Base-by-base conservation (phyloP, 2,113 vertebrate genomes). In the Vidua macroura region DNA sequence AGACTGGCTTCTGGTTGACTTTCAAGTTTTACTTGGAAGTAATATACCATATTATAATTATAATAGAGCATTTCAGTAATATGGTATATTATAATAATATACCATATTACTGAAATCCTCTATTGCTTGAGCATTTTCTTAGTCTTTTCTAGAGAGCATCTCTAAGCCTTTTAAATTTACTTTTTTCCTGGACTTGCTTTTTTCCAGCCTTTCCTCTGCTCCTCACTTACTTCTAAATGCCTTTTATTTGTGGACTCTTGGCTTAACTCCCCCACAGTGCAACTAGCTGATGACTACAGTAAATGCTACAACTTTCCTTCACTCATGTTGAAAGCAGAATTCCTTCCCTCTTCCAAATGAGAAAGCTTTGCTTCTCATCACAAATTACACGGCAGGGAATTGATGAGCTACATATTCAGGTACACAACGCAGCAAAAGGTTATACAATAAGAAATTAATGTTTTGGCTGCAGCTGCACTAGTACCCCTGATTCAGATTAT, bases 231-330 rank as follows among this genome's bases (percentile, higher is more conserved):
- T 91, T 6, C 18, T 63, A 49, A 56, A 88, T 43, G 9, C 6
- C 17, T 35, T 88, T 74, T 9, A 10, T 78, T 73, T 4, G 0
- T 28, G 56, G 46, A 10, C 21, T 75, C 30, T 7, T 76, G 39
- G 8, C 1, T 48, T 72, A 48, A 6, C 1, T 51, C 4, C 4
- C 11, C 5, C 7, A 11, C 3, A 17, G 12, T 49, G 5, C 15
- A 78, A 58, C 9, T 27, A 62, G 55, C 6, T 77, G 51, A 43
- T 41, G 37, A 70, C 31, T 70, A 15, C 16, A 88, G 11, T 51
- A 24, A 81, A 43, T 59, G 9, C 3, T 83, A 21, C 23, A 51
- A 51, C 7, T 83, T 91, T 58, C 11, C 14, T 88, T 43, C 58
- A 27, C 23, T 39, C 23, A 35, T 10, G 10, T 14, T 24, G 53